Evolutionary conservation across 2,113 vertebrate species (phyloP).

Genomic region (Calyptommatus sinebrachiatus): DNA sequence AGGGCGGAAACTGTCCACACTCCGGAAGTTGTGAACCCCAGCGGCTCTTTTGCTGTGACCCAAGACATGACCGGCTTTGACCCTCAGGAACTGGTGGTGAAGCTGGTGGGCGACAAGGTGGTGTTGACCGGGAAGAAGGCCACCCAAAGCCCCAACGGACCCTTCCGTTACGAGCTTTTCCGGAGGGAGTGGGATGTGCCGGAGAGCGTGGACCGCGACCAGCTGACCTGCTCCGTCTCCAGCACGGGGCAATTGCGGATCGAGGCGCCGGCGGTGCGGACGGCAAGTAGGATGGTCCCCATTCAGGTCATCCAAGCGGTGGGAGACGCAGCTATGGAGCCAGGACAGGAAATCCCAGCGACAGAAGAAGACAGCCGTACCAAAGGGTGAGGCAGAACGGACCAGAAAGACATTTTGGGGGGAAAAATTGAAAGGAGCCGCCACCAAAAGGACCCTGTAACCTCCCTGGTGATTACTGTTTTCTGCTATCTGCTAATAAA

Average conservation of each 20-base stretch:
- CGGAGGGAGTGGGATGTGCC: slow-evolving; percentile 46
- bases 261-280: slow-evolving; percentile 2
- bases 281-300: not conserved
- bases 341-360: not conserved
- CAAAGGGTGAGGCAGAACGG: not conserved
- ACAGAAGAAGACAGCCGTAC: not conserved
- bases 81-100: slow-evolving; percentile 46
- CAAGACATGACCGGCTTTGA: slow-evolving; percentile 35
- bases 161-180: slow-evolving; percentile 47
- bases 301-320: not conserved
- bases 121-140: slow-evolving; percentile 40
- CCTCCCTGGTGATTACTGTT: too few species aligned
- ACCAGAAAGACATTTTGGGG: not conserved
- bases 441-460: too few species aligned
- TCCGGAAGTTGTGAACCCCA: not conserved
- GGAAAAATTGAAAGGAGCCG: not conserved
- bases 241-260: slow-evolving; percentile 38
- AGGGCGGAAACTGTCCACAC: not conserved
- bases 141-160: slow-evolving; percentile 22
- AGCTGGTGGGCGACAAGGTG: slow-evolving; percentile 42
- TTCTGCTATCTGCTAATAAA: not conserved
- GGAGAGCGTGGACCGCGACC: slow-evolving; percentile 27
- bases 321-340: not conserved
- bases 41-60: slow-evolving; percentile 21
- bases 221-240: slow-evolving; percentile 39